Conservation (phyloP, 2,113 vertebrate species). For the Synchiropus splendidus region DNA sequence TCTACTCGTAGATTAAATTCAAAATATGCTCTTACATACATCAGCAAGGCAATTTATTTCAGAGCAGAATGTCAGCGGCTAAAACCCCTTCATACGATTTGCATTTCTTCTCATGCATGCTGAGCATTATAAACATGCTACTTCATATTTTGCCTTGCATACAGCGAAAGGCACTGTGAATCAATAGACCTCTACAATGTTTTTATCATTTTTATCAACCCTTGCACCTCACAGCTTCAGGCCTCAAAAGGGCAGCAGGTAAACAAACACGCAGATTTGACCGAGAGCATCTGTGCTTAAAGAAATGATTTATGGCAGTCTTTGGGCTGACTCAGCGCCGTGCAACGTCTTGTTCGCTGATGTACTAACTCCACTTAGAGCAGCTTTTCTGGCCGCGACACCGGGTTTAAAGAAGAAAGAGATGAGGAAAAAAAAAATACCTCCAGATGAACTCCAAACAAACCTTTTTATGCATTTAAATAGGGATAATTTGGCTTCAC, state of each 20-base stretch:
- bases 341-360: slow-evolving; percentile 2
- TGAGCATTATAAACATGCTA: too few species aligned
- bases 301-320: slow-evolving; percentile 29
- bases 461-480: slow-evolving; percentile 8
- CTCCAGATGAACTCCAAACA: slow-evolving; percentile 8
- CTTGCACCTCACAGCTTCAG: slow-evolving; percentile 30
- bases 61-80: too few species aligned
- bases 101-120: too few species aligned
- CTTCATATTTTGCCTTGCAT: too few species aligned
- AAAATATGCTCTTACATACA: too few species aligned
- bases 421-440: slow-evolving; percentile 12
- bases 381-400: slow-evolving; percentile 4
- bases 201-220: slow-evolving; percentile 48
- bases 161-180: slow-evolving; percentile 1
- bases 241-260: slow-evolving; percentile 41
- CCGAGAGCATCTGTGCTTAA: slow-evolving; percentile 2
- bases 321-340: slow-evolving; percentile 33
- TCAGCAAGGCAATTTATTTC: too few species aligned
- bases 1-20: too few species aligned
- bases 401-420: slow-evolving; percentile 6
- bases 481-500: slow-evolving; percentile 34
- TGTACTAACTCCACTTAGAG: slow-evolving; percentile 6
- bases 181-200: slow-evolving; percentile 6
- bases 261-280: slow-evolving; percentile 35
- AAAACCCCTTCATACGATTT: too few species aligned